A percentile compares a stretch with the other conserved stretches of the same genome.
phyloP scores from a whole-genome alignment of 1,140 invertebrate species.

The Aradophagus sp. region DNA sequence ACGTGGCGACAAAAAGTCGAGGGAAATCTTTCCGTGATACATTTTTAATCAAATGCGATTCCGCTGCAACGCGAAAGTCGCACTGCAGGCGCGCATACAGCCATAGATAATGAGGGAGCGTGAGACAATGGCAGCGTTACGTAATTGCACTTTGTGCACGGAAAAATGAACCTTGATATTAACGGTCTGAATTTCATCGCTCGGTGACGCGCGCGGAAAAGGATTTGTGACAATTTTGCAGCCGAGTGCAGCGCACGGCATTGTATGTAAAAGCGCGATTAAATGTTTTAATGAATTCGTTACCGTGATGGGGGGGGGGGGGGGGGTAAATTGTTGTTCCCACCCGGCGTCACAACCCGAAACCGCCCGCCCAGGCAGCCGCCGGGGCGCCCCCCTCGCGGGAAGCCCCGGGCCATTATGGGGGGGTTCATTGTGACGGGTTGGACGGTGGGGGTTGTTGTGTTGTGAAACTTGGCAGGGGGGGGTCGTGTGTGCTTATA shows the following conservation, averaged over 20 bases:
- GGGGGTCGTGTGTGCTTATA: too few relatives aligned
- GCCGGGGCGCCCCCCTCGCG: too few relatives aligned
- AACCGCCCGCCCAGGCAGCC: slow-evolving; percentile 11
- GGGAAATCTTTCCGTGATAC: slow-evolving; percentile 29
- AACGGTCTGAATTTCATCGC: slow-evolving; percentile 43
- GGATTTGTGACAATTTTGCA: slow-evolving; percentile 37
- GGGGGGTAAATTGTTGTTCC: slow-evolving; percentile 18
- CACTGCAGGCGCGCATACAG: slow-evolving; percentile 13
- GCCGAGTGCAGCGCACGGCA: slow-evolving; percentile 18
- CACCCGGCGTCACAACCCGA: slow-evolving; percentile 5
- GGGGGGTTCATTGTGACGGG: too few relatives aligned
- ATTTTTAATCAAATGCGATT: slow-evolving; percentile 48
- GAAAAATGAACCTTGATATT: slow-evolving; percentile 52
- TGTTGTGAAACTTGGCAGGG: too few relatives aligned
- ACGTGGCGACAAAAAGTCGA: slow-evolving; percentile 13
- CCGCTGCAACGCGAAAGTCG: slow-evolving; percentile 11
- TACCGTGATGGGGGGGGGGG: slow-evolving; percentile 8
- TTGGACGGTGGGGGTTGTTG: too few relatives aligned
- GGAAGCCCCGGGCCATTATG: too few relatives aligned
- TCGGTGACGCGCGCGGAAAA: slow-evolving; percentile 23
- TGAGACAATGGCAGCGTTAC: slow-evolving; percentile 44
- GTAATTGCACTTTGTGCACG: slow-evolving; percentile 52
- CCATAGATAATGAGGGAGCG: slow-evolving; percentile 37
- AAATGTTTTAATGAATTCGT: slow-evolving; percentile 52
- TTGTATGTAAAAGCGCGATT: slow-evolving; percentile 44